phyloP scores from a whole-genome alignment of 2,888 invertebrate species.

The Scrobipalpa atriplicella region DNA sequence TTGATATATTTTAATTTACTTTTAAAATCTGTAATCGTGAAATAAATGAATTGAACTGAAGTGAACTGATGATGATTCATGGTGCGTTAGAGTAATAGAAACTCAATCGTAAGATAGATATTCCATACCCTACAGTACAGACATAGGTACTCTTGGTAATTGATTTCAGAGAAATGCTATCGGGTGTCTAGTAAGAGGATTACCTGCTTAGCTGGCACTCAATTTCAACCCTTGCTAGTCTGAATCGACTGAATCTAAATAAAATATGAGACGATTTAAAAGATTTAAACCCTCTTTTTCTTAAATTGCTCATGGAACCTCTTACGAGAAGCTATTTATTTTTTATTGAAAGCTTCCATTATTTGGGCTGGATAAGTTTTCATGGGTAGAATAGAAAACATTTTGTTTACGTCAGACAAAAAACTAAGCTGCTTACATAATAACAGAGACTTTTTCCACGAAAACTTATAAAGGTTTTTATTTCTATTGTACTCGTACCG shows the following conservation, averaged over 20 bases:
- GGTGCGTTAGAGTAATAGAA: too few relatives aligned
- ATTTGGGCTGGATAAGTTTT: neutral
- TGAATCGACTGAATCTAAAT: neutral
- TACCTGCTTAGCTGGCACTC: conserved; percentile 7
- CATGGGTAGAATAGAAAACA: neutral
- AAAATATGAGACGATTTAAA: conserved; percentile 9
- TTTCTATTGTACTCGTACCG: neutral
- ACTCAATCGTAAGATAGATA: neutral
- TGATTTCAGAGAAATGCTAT: conserved; percentile 4
- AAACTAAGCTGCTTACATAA: neutral
- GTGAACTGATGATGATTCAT: too few relatives aligned
- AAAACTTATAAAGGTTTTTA: neutral
- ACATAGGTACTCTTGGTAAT: neutral
- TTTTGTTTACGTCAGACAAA: neutral
- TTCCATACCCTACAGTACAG: neutral
- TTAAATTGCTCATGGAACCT: neutral
- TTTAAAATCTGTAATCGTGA: too few relatives aligned
- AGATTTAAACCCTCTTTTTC: neutral
- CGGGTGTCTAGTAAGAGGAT: neutral
- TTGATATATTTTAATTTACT: too few relatives aligned
- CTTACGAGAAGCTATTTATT: neutral
- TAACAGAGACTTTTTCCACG: neutral
- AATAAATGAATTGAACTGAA: too few relatives aligned
- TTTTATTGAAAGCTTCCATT: neutral
- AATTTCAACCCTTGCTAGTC: conserved; percentile 1